Evolutionary conservation across 2,113 vertebrate genomes (phyloP).

Genomic region (Eptesicus fuscus): DNA sequence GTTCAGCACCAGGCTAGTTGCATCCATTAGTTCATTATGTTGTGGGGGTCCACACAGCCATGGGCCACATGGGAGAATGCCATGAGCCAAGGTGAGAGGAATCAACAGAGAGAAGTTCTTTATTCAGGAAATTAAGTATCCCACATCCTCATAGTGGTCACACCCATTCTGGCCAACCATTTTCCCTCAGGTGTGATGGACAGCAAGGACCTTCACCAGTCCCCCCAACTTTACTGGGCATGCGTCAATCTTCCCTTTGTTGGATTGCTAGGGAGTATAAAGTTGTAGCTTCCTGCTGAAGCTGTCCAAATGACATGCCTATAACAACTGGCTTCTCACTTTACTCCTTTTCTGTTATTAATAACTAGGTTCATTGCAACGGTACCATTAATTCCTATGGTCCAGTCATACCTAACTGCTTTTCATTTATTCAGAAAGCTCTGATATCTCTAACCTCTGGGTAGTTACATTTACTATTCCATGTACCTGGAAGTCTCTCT

Average conservation of each 20-base stretch:
- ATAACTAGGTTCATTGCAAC: not conserved
- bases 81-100: not conserved
- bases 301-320: not conserved
- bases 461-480: not conserved
- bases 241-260: not conserved
- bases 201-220: not conserved
- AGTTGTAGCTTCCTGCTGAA: not conserved
- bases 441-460: not conserved
- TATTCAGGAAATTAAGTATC: not conserved
- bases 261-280: not conserved
- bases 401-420: not conserved
- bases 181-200: not conserved
- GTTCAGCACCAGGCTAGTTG: not conserved
- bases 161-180: not conserved
- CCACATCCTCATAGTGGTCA: not conserved
- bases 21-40: not conserved
- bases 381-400: not conserved
- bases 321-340: not conserved
- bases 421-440: not conserved
- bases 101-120: not conserved
- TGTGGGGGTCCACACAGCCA: not conserved
- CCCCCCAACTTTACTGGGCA: not conserved
- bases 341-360: not conserved
- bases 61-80: not conserved
- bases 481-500: too few species aligned